Evolutionary conservation across 2,113 vertebrate species (phyloP).

Genomic region (Indri indri): DNA sequence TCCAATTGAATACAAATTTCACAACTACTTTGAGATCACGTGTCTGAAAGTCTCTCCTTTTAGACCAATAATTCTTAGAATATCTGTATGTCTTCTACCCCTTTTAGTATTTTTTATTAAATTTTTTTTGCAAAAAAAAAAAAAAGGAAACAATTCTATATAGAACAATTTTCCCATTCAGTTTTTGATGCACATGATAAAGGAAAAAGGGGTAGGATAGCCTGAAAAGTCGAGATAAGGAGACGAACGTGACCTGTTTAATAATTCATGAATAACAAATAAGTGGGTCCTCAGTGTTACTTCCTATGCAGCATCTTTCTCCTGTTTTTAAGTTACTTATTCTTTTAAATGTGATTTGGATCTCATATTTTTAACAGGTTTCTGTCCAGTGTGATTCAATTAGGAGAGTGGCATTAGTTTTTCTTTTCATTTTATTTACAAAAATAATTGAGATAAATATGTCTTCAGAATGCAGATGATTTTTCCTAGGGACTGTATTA

Average conservation of each 20-base stretch:
- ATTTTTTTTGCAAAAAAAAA: too few species aligned
- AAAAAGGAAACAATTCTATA: not conserved
- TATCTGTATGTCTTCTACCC: too few species aligned
- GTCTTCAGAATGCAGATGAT: not conserved
- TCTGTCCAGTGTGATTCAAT: slow-evolving; percentile 14
- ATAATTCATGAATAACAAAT: not conserved
- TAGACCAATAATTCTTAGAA: not conserved
- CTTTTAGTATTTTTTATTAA: too few species aligned
- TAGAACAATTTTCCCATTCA: not conserved
- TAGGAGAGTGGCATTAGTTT: not conserved
- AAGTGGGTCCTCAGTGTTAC: not conserved
- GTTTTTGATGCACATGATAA: not conserved
- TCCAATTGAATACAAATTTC: not conserved
- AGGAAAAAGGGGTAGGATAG: not conserved
- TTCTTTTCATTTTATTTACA: not conserved
- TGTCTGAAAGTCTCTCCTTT: not conserved
- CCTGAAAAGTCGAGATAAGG: not conserved
- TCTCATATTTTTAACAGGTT: not conserved
- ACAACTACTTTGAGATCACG: slow-evolving; percentile 21
- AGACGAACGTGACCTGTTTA: not conserved
- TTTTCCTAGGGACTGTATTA: slow-evolving; percentile 28
- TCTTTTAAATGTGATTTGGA: slow-evolving; percentile 19
- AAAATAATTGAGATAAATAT: slow-evolving; percentile 21
- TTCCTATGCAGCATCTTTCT: not conserved
- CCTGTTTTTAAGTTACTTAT: not conserved